Base-by-base conservation (phyloP, 2,797 vertebrate species). In the Cichlasoma orientale region DNA sequence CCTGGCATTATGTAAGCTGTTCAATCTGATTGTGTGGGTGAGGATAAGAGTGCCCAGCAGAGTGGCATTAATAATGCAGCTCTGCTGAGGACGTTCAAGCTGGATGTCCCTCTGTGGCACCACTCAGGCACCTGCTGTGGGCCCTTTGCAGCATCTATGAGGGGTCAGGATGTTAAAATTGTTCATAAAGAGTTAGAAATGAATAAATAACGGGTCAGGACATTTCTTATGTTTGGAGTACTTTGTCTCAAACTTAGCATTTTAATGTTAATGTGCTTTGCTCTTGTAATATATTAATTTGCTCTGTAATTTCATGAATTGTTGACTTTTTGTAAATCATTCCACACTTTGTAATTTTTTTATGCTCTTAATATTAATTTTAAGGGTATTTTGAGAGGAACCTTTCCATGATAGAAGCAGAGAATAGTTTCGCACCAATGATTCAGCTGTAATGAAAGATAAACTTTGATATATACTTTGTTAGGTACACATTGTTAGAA, bases 11-110 rank as follows among this genome's bases (percentile, higher is more conserved):
- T 73, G 58, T 56, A 78, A 86, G 38, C 31, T 23, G 47, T 53
- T 19, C 16, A 57, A 36, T 84, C 36, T 61, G 72, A 84, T 73
- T 55, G 61, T 71, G 72, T 72, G 82, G 80, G 75, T 50, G 63
- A 71, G 74, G 74, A 81, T 70, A 25, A 87, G 63, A 59, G 73
- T 27, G 61, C 18, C 75, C 53, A 72, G 63, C 38, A 50, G 27
- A 52, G 76, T 25, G 54, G 54, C 76, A 72, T 76, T 83, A 71
- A 80, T 86, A 80, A 82, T 78, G 36, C 44, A 56, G 12, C 76
- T 78, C 70, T 11, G 36, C 73, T 27, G 4, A 59, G 72, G 73
- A 56, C 66, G n/a, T 27, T 18, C 56, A 53, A 77, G 72, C 66
- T 57, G 72, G 59, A 56, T 18, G n/a, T 79, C 23, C 66, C 52